Percentiles rank a stretch among this genome's conserved stretches.
These are phyloP conservation scores for Heterochromis multidens DNA, from an alignment of 2,113 vertebrate genomes.

Conservation along the genomic window DNA sequence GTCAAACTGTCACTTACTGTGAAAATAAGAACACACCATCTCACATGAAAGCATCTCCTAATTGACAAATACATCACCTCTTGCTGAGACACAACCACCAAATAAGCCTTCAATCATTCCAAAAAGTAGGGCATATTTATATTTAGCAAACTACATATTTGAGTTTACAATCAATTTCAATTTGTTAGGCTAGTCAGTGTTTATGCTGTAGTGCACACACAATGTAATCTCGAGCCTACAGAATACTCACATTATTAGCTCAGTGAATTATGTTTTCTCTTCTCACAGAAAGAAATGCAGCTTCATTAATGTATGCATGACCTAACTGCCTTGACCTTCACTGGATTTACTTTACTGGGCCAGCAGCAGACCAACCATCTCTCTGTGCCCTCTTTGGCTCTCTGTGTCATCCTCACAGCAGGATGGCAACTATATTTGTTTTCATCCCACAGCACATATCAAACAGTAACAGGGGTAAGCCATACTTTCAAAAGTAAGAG, in stretches of 20 bases:
- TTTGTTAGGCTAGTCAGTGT: not conserved
- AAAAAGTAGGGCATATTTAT: not conserved
- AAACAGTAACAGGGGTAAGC: not conserved
- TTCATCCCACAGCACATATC: not conserved
- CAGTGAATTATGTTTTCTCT: not conserved
- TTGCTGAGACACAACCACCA: not conserved
- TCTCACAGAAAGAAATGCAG: not conserved
- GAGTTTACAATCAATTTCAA: not conserved
- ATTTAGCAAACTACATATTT: not conserved
- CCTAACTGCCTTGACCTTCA: not conserved
- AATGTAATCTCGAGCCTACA: not conserved
- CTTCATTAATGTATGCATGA: slow-evolving; percentile 32
- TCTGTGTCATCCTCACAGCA: not conserved
- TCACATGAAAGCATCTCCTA: not conserved
- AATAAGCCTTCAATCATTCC: not conserved
- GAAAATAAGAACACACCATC: not conserved
- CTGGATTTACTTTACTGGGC: slow-evolving; percentile 30
- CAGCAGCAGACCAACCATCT: slow-evolving; percentile 14
- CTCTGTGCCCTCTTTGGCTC: not conserved
- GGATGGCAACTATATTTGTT: not conserved
- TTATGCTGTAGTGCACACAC: not conserved
- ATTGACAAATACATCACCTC: not conserved
- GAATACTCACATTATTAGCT: not conserved
- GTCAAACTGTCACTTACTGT: not conserved
- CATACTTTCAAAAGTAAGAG: not conserved